Percentiles rank a stretch among this genome's conserved stretches.
Conservation (phyloP, 1,140 invertebrate species). For the Popillia japonica region DNA sequence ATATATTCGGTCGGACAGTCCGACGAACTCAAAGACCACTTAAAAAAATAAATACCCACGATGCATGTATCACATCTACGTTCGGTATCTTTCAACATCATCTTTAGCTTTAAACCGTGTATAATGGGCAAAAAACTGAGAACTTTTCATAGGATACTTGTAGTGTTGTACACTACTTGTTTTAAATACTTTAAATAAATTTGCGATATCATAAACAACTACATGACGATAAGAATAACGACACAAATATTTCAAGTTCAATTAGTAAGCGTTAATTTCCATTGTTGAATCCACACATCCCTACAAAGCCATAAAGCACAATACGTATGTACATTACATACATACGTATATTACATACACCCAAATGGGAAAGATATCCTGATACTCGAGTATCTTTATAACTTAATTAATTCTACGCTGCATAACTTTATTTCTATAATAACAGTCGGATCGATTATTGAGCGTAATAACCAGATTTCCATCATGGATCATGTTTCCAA, state of each 20-base stretch:
- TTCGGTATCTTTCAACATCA: not conserved
- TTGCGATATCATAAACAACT: too few relatives aligned
- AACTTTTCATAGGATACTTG: too few relatives aligned
- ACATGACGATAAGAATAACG: too few relatives aligned
- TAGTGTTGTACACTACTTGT: too few relatives aligned
- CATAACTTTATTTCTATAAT: not conserved
- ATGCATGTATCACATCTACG: not conserved
- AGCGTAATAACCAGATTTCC: not conserved
- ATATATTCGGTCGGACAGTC: constrained; percentile 13
- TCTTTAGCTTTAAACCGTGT: not conserved
- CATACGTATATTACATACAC: too few relatives aligned
- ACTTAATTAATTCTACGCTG: not conserved
- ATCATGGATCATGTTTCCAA: not conserved
- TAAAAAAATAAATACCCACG: not conserved
- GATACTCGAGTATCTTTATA: not conserved
- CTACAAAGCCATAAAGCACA: too few relatives aligned
- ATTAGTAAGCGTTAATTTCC: too few relatives aligned
- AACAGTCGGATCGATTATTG: not conserved
- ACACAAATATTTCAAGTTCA: too few relatives aligned
- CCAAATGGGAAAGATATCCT: too few relatives aligned
- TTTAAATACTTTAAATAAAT: too few relatives aligned
- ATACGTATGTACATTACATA: too few relatives aligned
- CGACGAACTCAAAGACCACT: constrained; percentile 4
- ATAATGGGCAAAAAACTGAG: not conserved
- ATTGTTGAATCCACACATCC: too few relatives aligned